phyloP scores from a whole-genome alignment of 1,140 invertebrate species.

The Aphelinus certus region DNA sequence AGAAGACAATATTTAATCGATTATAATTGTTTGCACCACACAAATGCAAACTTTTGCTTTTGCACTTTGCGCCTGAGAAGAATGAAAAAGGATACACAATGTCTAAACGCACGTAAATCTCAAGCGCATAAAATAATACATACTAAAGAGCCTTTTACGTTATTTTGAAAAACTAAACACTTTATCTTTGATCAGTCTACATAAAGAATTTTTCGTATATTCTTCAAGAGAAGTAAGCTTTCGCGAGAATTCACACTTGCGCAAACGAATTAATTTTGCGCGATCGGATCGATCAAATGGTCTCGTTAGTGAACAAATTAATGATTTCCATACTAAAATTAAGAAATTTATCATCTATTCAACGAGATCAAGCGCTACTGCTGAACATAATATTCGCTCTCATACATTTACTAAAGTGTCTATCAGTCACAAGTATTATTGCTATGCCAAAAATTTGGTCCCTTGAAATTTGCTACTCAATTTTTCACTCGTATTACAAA shows the following conservation, averaged over 20 bases:
- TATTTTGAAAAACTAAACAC: slow-evolving; percentile 12
- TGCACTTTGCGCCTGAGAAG: slow-evolving; percentile 1
- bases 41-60: slow-evolving; percentile 22
- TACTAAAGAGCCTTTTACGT: not conserved
- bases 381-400: slow-evolving; percentile 34
- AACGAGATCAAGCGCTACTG: slow-evolving; percentile 49
- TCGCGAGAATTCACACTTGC: too few relatives aligned
- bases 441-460: slow-evolving; percentile 37
- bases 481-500: not conserved
- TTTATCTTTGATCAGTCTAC: slow-evolving; percentile 3
- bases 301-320: not conserved
- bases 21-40: slow-evolving; percentile 12
- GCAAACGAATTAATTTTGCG: too few relatives aligned
- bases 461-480: slow-evolving; percentile 7
- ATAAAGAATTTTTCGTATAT: slow-evolving; percentile 1
- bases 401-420: not conserved
- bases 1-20: slow-evolving; percentile 34
- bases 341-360: slow-evolving; percentile 26
- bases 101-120: slow-evolving; percentile 2
- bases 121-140: slow-evolving; percentile 21
- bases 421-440: not conserved
- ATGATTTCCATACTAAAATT: slow-evolving; percentile 17
- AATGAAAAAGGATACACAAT: slow-evolving; percentile 18
- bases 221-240: too few relatives aligned
- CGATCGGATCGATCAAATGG: slow-evolving; percentile 22